A percentile compares a stretch with the other conserved stretches of the same genome.
phyloP scores from a whole-genome alignment of 2,888 invertebrate species.

The Gymnoscelis rufifasciata region DNA sequence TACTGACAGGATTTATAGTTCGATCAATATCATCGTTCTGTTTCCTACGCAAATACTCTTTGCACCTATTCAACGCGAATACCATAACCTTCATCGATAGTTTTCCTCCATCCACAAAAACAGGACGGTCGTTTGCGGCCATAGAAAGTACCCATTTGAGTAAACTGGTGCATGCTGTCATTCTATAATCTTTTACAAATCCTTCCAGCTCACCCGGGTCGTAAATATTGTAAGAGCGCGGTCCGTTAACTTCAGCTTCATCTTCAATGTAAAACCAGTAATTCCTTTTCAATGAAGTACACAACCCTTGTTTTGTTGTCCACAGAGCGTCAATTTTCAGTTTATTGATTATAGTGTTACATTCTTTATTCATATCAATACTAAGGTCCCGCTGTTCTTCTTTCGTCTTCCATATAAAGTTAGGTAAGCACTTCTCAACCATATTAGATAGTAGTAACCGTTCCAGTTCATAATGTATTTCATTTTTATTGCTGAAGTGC shows the following conservation, averaged over 20 bases:
- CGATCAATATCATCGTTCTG: constrained; percentile 83
- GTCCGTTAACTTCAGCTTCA: constrained; percentile 82
- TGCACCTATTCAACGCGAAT: constrained; percentile 85
- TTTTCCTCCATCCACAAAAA: constrained; percentile 74
- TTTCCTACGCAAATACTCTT: constrained; percentile 79
- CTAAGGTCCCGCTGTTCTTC: constrained; percentile 38
- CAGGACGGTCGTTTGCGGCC: constrained; percentile 54
- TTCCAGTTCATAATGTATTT: constrained; percentile 55
- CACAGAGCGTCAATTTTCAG: constrained; percentile 57
- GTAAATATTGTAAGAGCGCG: constrained; percentile 83
- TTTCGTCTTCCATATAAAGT: constrained; percentile 61
- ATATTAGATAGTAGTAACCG: constrained; percentile 62
- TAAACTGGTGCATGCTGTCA: constrained; percentile 87
- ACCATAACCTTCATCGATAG: constrained; percentile 79
- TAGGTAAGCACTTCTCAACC: constrained; percentile 53
- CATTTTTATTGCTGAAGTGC: constrained; percentile 37
- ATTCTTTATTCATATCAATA: constrained; percentile 47
- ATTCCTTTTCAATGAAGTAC: constrained; percentile 77
- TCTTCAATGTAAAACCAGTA: constrained; percentile 82
- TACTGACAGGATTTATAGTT: constrained; percentile 49
- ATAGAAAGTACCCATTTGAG: constrained; percentile 79
- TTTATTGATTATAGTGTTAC: constrained; percentile 54
- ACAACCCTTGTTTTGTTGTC: constrained; percentile 70
- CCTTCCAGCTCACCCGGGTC: constrained; percentile 77
- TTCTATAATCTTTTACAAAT: constrained; percentile 85